Conservation (phyloP, 2,113 vertebrate species). For the Cyanistes caeruleus region DNA sequence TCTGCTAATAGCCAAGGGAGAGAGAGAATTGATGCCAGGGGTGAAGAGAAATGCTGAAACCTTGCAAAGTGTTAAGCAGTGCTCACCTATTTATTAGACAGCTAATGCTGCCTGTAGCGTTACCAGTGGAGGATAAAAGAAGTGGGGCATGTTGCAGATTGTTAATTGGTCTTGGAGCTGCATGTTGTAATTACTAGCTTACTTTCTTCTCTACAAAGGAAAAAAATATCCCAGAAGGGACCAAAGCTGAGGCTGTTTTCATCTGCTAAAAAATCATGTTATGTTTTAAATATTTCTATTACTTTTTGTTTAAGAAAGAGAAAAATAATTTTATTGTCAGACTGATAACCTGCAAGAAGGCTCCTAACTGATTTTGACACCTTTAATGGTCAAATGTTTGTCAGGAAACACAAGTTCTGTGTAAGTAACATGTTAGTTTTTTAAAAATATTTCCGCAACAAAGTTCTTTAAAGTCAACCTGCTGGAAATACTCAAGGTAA, state of each 20-base stretch:
- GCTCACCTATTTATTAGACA: constrained; percentile 66
- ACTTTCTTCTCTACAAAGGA: constrained; percentile 38
- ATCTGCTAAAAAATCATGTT: neutral
- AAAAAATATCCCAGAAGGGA: constrained; percentile 30
- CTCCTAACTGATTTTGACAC: neutral
- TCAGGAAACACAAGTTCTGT: neutral
- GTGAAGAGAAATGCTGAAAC: constrained; percentile 49
- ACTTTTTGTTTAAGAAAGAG: constrained; percentile 6
- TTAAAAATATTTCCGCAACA: neutral
- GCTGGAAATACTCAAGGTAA: neutral
- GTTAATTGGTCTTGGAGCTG: constrained; percentile 63
- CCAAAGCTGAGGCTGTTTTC: constrained; percentile 27
- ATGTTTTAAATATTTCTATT: neutral
- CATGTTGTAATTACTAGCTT: constrained; percentile 60
- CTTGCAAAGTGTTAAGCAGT: constrained; percentile 46
- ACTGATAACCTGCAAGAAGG: neutral
- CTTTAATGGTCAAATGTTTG: neutral
- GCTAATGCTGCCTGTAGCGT: constrained; percentile 56
- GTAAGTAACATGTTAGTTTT: neutral
- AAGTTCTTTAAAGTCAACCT: neutral
- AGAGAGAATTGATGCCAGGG: constrained; percentile 12
- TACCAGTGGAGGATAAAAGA: constrained; percentile 66
- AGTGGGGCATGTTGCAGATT: constrained; percentile 56
- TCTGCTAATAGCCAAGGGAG: constrained; percentile 55
- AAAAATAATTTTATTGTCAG: neutral